Percentiles rank a stretch among this genome's conserved stretches.
phyloP scores from a whole-genome alignment of 2,888 invertebrate species.

The Lobophora halterata region DNA sequence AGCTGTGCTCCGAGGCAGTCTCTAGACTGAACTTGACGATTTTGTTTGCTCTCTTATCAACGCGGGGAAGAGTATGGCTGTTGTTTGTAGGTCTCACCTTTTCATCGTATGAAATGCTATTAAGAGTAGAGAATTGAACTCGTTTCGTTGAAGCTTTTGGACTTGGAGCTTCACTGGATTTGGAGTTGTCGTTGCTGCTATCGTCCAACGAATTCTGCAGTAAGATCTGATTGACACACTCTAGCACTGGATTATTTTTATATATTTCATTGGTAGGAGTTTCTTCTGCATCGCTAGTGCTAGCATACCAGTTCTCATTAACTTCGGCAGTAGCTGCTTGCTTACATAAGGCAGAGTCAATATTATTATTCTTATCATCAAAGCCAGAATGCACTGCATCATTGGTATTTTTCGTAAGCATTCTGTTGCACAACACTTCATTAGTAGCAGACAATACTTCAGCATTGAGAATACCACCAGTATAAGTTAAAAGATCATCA shows the following conservation, averaged over 20 bases:
- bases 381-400: constrained; percentile 50
- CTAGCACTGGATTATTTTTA: constrained; percentile 90
- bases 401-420: constrained; percentile 55
- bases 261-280: constrained; percentile 85
- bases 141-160: constrained; percentile 77
- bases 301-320: constrained; percentile 90
- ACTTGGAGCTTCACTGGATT: constrained; percentile 71
- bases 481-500: constrained; percentile 60
- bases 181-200: constrained; percentile 73
- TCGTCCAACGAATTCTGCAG: constrained; percentile 86
- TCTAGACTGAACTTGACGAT: constrained; percentile 77
- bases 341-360: constrained; percentile 48
- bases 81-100: constrained; percentile 57
- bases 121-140: constrained; percentile 83
- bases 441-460: constrained; percentile 69
- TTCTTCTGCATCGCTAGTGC: constrained; percentile 89
- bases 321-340: constrained; percentile 65
- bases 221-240: constrained; percentile 92
- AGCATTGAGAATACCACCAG: constrained; percentile 52
- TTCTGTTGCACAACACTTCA: constrained; percentile 66
- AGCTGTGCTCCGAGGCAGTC: constrained; percentile 80
- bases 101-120: constrained; percentile 80
- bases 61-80: constrained; percentile 62
- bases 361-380: constrained; percentile 64
- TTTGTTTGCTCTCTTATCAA: constrained; percentile 73